Evolutionary conservation across 35 echinoderm and acorn worm species (phyloP).

Genomic region (Diadema setosum): DNA sequence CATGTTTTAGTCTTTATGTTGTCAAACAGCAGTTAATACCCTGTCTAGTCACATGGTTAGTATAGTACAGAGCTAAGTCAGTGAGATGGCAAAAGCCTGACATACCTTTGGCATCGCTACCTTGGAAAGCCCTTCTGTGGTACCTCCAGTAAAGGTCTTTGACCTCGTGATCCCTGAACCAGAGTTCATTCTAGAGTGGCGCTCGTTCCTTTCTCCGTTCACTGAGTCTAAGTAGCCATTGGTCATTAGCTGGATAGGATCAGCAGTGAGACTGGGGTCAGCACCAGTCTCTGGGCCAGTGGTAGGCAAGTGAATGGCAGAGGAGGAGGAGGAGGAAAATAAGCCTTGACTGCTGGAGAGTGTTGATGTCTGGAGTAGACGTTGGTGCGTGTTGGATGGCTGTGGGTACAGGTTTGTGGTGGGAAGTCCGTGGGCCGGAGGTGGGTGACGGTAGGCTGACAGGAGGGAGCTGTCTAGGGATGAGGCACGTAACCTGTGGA

Average conservation of each 20-base stretch:
- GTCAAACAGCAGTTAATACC: no score
- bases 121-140: not conserved
- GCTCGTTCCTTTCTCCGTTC: not conserved
- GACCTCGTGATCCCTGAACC: slow-evolving; percentile 33
- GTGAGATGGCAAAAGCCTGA: no score
- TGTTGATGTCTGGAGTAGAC: not conserved
- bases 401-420: not conserved
- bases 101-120: slow-evolving; percentile 35
- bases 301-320: not conserved
- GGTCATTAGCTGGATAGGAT: not conserved
- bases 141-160: slow-evolving; percentile 29
- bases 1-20: no score
- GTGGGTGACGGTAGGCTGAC: not conserved
- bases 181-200: not conserved
- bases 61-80: no score
- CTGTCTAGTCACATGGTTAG: no score
- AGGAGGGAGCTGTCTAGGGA: slow-evolving; percentile 70
- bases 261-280: not conserved
- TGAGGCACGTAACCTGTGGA: slow-evolving; percentile 49
- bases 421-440: not conserved
- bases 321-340: not conserved
- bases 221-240: not conserved
- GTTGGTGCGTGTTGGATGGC: slow-evolving; percentile 1
- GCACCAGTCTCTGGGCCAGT: not conserved
- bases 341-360: not conserved